Percentiles rank a stretch among this genome's conserved stretches.
These are phyloP conservation scores for Herpetotheres cachinnans DNA, from an alignment of 2,113 vertebrate species.

Conservation along the genomic window DNA sequence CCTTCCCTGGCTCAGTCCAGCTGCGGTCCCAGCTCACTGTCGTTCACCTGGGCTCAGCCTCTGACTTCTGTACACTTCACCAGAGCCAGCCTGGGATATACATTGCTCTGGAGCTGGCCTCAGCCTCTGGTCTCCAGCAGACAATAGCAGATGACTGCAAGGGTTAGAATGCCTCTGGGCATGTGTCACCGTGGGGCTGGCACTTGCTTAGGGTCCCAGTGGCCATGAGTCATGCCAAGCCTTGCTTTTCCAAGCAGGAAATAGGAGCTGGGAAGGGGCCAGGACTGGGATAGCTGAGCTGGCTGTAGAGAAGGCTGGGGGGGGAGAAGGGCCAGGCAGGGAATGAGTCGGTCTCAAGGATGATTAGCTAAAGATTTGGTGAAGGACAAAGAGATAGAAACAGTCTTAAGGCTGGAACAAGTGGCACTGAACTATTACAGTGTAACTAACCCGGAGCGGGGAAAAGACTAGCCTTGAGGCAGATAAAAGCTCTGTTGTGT, in stretches of 20 bases:
- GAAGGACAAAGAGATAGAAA: slow-evolving; percentile 11
- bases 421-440: fast-evolving
- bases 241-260: neutral
- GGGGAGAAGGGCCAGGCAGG: neutral
- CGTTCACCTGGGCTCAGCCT: neutral
- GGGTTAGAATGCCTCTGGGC: neutral
- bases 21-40: fast-evolving
- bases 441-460: neutral
- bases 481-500: slow-evolving; percentile 11
- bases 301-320: fast-evolving
- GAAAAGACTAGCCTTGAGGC: neutral
- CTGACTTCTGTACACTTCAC: fast-evolving
- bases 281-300: fast-evolving
- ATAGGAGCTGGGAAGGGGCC: neutral
- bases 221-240: fast-evolving
- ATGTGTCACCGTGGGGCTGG: fast-evolving
- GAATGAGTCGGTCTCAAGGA: neutral
- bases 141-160: neutral
- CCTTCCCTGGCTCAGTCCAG: neutral
- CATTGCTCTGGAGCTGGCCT: fast-evolving
- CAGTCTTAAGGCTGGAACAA: neutral
- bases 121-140: neutral
- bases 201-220: neutral
- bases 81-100: neutral
- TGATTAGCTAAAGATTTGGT: neutral